Conservation (phyloP, 2,797 vertebrate genomes). For the Coilia nasus region DNA sequence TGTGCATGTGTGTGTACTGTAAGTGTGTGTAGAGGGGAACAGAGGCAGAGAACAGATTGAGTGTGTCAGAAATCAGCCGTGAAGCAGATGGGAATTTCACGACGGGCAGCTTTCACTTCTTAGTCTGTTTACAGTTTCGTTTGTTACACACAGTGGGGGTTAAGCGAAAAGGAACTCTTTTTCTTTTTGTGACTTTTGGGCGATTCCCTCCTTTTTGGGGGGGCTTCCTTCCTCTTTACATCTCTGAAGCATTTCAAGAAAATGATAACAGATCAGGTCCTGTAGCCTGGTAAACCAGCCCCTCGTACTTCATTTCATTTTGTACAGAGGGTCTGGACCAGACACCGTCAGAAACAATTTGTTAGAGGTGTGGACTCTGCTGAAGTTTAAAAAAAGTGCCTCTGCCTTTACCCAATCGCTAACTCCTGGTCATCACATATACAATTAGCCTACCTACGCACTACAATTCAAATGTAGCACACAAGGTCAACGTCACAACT, state of each 20-base stretch:
- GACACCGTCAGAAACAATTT: no score
- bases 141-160: constrained; percentile 59
- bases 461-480: no score
- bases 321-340: no score
- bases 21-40: constrained; percentile 49
- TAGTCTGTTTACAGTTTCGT: constrained; percentile 68
- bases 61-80: constrained; percentile 70
- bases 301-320: no score
- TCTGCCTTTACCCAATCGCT: no score
- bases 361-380: no score
- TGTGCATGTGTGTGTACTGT: background rate
- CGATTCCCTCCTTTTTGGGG: background rate
- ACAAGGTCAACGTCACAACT: no score
- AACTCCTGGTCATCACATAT: no score
- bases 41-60: constrained; percentile 66
- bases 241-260: background rate
- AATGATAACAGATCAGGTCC: no score
- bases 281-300: no score
- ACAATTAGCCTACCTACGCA: no score
- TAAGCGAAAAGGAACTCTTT: constrained; percentile 48
- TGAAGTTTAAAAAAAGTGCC: no score
- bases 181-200: background rate
- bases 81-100: constrained; percentile 74
- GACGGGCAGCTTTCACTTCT: constrained; percentile 59
- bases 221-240: background rate